Evolutionary conservation across 23 tunicate species (phyloP).

Genomic region (Diplosoma virens): DNA sequence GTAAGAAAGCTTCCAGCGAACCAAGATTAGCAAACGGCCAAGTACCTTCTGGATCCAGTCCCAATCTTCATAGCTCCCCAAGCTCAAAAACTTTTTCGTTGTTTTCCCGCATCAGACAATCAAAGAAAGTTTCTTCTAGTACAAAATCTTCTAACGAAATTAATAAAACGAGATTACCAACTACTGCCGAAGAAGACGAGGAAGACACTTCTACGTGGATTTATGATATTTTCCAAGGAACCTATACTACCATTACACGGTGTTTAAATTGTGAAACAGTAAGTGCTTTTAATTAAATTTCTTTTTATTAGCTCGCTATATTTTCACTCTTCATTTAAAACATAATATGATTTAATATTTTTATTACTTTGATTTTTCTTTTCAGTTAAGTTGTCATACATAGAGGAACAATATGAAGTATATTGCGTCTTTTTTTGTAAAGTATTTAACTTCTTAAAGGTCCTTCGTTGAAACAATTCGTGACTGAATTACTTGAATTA

Average conservation of each 20-base stretch:
- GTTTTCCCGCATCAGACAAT: constrained; percentile 13
- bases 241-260: constrained; percentile 89
- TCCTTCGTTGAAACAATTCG: too few species aligned
- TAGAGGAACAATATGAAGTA: too few species aligned
- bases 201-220: constrained; percentile 74
- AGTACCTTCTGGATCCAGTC: background rate
- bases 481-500: too few species aligned
- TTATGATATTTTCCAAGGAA: constrained; percentile 90
- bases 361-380: too few species aligned
- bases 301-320: too few species aligned
- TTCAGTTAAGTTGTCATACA: too few species aligned
- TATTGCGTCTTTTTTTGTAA: too few species aligned
- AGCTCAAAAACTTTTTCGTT: constrained; percentile 17
- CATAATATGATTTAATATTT: too few species aligned
- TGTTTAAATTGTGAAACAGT: constrained; percentile 98
- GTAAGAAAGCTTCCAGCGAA: background rate
- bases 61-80: background rate
- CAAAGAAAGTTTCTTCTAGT: constrained; percentile 31
- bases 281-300: constrained; percentile 5
- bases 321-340: too few species aligned
- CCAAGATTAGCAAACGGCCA: background rate
- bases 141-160: constrained; percentile 31
- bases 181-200: constrained; percentile 7
- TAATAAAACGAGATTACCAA: background rate
- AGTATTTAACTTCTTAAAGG: too few species aligned